Evolutionary conservation across 92 coral and sea anemone genomes (phyloP).

Genomic region (Siderastrea siderea): DNA sequence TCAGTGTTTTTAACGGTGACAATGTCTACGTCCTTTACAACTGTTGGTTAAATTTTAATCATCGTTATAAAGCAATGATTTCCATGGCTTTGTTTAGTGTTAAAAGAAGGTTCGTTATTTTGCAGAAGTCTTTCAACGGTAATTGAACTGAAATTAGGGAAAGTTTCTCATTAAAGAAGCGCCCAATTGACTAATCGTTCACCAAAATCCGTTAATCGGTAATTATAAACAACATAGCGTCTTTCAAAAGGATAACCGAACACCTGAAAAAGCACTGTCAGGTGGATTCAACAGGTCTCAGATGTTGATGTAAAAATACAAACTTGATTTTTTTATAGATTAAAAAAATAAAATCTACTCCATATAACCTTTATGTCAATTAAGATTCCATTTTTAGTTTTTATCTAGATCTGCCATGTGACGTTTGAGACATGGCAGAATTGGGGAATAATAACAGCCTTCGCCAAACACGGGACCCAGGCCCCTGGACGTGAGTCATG

Average conservation of each 20-base stretch:
- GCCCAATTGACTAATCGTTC: background rate
- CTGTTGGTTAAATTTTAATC: conserved; percentile 28
- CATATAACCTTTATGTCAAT: too few relatives aligned
- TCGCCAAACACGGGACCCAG: background rate
- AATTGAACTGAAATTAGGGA: background rate
- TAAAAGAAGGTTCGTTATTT: background rate
- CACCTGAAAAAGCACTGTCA: background rate
- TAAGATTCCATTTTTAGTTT: too few relatives aligned
- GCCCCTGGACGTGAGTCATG: conserved; percentile 30
- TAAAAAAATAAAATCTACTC: too few relatives aligned
- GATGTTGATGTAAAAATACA: background rate
- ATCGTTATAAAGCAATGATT: background rate
- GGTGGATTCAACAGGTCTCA: conserved; percentile 16
- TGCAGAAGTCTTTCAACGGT: background rate
- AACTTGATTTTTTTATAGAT: background rate
- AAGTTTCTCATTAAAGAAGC: background rate
- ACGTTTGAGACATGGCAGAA: conserved; percentile 19
- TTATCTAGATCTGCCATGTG: background rate
- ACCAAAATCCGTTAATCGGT: background rate
- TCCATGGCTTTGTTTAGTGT: background rate
- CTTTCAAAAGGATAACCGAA: conserved; percentile 29
- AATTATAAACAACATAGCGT: conserved; percentile 2
- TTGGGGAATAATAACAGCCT: background rate
- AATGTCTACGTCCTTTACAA: conserved; percentile 4
- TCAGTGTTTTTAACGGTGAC: background rate